Evolutionary conservation across 1,140 invertebrate species (phyloP), one percentile per base, ranked within the genome.

Genomic region (Drosophila pseudoobscura): DNA sequence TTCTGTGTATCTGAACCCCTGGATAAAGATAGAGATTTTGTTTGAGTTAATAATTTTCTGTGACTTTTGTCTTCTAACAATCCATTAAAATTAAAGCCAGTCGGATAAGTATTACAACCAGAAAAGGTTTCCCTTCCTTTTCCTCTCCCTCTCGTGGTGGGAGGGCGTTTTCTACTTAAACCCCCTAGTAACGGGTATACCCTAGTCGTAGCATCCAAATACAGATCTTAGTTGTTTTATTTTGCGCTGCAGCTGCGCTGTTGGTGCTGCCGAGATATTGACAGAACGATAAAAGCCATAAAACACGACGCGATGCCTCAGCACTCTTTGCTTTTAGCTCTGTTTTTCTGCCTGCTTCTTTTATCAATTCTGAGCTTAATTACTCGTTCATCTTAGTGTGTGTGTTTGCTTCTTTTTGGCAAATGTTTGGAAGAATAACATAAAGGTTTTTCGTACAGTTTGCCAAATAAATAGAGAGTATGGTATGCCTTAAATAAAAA

Each of bases 351-450:
- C 45, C 39, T 60, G 49, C 35, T 31, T 49, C 58, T 64, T 60
- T 47, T 64, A 39, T 49, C 63, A 17, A 56, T 44, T 68, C 56
- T 55, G 17, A 17, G 63, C 65, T 69, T 80, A 80, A 77, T 80
- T 80, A 80, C 72, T 77, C 61, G 46, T 58, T 76, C 55, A 76
- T 80, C 49, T 70, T 11, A 35, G 29, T 61, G 62, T 9, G 22
- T 69, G n/a, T 70, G 41, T 53, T 47, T 55, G 44, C 39, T 31
- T 65, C 41, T 66, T 47, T 62, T 69, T 50, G 51, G 24, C 70
- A 66, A 54, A 60, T 52, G 24, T 77, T 57, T 70, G 53, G 17
- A 62, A 65, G 29, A 66, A 41, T 54, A 45, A 35, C 29, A 56
- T 20, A 50, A 20, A 20, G 20, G 50, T 63, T 69, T 17, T 41